These are phyloP conservation scores for Sparus aurata DNA, from an alignment of 2,797 vertebrate genomes.

Conservation along the genomic window DNA sequence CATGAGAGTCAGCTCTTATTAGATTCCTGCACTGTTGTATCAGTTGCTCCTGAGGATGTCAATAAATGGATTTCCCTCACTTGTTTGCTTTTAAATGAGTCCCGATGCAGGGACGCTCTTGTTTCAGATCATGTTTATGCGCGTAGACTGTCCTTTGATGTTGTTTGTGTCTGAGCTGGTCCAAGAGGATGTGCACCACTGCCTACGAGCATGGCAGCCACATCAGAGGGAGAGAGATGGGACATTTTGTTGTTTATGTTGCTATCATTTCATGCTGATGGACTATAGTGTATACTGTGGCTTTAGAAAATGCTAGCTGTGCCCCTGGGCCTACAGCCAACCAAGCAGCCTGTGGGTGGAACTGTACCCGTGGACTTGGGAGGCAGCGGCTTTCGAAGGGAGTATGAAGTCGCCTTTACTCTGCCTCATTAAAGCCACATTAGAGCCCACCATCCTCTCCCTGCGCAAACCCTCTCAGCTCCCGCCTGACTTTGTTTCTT, in stretches of 20 bases:
- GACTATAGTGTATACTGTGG: slow-evolving; percentile 33
- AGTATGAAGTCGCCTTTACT: slow-evolving; percentile 49
- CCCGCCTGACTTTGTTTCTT: slow-evolving; percentile 26
- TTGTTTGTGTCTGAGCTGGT: slow-evolving; percentile 49
- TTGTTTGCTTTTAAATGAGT: slow-evolving; percentile 64
- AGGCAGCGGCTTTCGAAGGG: slow-evolving; percentile 57
- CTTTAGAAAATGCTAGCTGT: slow-evolving; percentile 44
- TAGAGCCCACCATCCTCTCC: slow-evolving; percentile 32
- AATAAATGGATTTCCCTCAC: slow-evolving; percentile 60
- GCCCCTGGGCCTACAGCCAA: slow-evolving; percentile 36
- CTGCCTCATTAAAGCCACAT: slow-evolving; percentile 76
- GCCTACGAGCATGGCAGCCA: slow-evolving; percentile 48
- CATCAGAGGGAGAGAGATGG: slow-evolving; percentile 52
- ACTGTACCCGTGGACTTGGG: slow-evolving; percentile 36
- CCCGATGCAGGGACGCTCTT: slow-evolving; percentile 31
- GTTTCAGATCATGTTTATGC: slow-evolving; percentile 34
- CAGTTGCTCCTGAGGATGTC: slow-evolving; percentile 63
- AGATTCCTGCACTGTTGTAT: slow-evolving; percentile 53
- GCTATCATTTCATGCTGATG: slow-evolving; percentile 49
- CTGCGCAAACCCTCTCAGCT: slow-evolving; percentile 57
- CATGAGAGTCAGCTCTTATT: slow-evolving; percentile 69
- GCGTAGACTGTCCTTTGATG: slow-evolving; percentile 51
- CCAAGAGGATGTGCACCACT: slow-evolving; percentile 32
- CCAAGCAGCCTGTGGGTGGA: slow-evolving; percentile 70
- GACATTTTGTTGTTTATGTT: slow-evolving; percentile 54